Percentiles rank a stretch among this genome's conserved stretches.
These are phyloP conservation scores for Conops quadrifasciatus DNA, from an alignment of 2,888 invertebrate genomes.

Conservation along the genomic window DNA sequence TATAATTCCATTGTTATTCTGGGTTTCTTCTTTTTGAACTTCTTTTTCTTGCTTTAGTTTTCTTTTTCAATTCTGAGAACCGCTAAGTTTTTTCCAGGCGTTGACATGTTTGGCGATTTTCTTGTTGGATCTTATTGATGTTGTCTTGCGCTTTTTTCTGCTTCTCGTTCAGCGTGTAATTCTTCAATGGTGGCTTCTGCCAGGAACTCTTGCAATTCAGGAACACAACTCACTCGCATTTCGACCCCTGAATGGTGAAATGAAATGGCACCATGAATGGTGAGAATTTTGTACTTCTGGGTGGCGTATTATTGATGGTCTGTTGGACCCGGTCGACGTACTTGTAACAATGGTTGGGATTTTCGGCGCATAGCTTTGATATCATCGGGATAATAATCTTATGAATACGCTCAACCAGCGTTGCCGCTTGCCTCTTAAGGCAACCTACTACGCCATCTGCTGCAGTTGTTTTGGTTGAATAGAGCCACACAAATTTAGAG, in stretches of 20 bases:
- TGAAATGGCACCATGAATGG: conserved; percentile 32
- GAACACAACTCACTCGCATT: neutral
- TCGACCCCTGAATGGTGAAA: conserved; percentile 31
- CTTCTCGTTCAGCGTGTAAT: neutral
- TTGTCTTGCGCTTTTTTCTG: neutral
- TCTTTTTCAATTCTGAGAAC: conserved; percentile 29
- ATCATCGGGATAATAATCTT: conserved; percentile 52
- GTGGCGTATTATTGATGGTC: conserved; percentile 29
- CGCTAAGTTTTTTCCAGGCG: too few relatives aligned
- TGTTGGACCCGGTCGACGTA: conserved; percentile 39
- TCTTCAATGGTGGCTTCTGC: neutral
- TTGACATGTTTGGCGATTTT: too few relatives aligned
- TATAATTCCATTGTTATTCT: too few relatives aligned
- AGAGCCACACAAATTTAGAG: conserved; percentile 58
- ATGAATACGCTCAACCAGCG: conserved; percentile 53
- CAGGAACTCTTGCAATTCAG: neutral
- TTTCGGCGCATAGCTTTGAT: conserved; percentile 54
- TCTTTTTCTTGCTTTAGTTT: neutral
- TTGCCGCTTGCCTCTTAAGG: conserved; percentile 38
- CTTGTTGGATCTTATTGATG: neutral
- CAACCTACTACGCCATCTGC: conserved; percentile 51
- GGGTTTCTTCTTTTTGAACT: neutral
- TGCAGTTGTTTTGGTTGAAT: conserved; percentile 51
- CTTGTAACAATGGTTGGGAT: conserved; percentile 53
- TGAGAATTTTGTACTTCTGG: conserved; percentile 30